Conservation (phyloP, 2,888 invertebrate species). For the Lasioglossum morio region DNA sequence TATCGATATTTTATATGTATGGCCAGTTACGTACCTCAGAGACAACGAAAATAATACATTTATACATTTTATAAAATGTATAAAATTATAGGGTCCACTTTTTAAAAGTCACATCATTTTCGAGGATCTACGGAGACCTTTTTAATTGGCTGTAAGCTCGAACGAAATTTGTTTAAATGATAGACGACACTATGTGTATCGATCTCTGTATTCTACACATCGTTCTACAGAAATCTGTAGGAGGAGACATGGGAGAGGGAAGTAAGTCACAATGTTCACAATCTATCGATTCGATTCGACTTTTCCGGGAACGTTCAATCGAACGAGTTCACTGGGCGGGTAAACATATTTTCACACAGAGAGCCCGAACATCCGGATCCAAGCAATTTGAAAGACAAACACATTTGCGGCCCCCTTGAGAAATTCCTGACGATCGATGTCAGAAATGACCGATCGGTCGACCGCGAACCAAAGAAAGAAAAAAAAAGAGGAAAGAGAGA, state of each 20-base stretch:
- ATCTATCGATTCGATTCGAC: constrained; percentile 42
- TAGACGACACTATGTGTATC: neutral
- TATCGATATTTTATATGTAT: too few species aligned
- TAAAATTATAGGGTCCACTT: too few species aligned
- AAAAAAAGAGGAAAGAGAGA: neutral
- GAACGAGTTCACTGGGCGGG: constrained; percentile 16
- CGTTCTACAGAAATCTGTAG: neutral
- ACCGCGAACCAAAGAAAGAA: neutral
- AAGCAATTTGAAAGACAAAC: constrained; percentile 65
- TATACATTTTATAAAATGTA: too few species aligned
- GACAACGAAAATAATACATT: too few species aligned
- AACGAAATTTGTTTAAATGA: neutral
- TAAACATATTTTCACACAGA: constrained; percentile 45
- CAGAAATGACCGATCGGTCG: constrained; percentile 56
- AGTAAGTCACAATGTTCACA: neutral
- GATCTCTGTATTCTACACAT: neutral
- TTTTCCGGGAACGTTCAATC: constrained; percentile 7
- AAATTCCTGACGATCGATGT: constrained; percentile 59
- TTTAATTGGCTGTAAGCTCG: too few species aligned
- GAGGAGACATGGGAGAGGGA: too few species aligned
- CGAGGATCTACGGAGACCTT: too few species aligned
- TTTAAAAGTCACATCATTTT: too few species aligned
- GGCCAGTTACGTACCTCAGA: too few species aligned
- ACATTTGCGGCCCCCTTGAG: constrained; percentile 59
- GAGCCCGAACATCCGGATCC: constrained; percentile 33